Evolutionary conservation across 2,797 vertebrate genomes (phyloP).

Genomic region (Lepus oiostolus): DNA sequence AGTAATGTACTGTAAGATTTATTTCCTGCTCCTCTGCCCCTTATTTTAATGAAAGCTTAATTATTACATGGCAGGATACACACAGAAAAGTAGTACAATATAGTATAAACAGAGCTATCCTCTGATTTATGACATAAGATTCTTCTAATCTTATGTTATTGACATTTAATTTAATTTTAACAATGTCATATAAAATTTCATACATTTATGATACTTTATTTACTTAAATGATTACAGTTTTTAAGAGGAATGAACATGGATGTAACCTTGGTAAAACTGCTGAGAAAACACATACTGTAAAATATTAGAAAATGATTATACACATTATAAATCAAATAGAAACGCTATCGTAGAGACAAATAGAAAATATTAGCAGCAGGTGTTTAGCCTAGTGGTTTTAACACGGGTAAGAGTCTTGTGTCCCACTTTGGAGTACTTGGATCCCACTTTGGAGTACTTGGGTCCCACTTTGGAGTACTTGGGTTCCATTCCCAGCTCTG

Average conservation of each 20-base stretch:
- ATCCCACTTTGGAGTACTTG: too few relatives aligned
- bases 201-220: constrained; percentile 19
- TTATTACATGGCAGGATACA: not conserved
- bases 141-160: not conserved
- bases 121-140: constrained; percentile 2
- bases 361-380: not conserved
- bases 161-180: constrained; percentile 32
- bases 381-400: too few relatives aligned
- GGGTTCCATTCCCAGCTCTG: too few relatives aligned
- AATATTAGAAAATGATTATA: constrained; percentile 12
- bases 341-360: not conserved
- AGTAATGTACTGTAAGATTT: not conserved
- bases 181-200: not conserved
- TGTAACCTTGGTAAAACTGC: not conserved
- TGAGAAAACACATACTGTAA: not conserved
- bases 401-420: too few relatives aligned
- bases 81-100: not conserved
- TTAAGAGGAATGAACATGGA: not conserved
- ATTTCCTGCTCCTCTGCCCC: not conserved
- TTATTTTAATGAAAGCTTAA: constrained; percentile 30
- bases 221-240: constrained; percentile 1
- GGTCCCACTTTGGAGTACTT: too few relatives aligned
- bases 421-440: too few relatives aligned
- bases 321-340: constrained; percentile 17
- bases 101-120: not conserved